These are phyloP conservation scores for Bicyclus anynana DNA, from an alignment of 1,140 invertebrate genomes.

Conservation along the genomic window DNA sequence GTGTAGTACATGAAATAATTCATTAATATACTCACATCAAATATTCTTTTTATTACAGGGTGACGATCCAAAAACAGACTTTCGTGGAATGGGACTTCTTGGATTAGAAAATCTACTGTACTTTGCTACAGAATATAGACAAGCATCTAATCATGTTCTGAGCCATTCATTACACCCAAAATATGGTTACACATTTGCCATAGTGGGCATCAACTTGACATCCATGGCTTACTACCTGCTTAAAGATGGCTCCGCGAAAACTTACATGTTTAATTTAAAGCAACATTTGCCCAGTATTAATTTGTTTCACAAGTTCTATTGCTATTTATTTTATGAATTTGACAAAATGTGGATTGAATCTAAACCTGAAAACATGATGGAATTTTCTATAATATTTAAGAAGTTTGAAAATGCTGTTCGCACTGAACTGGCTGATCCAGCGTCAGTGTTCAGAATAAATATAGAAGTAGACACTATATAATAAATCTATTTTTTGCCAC, in stretches of 20 bases:
- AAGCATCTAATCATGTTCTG: slow-evolving; percentile 88
- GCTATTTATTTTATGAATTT: slow-evolving; percentile 96
- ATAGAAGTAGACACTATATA: slow-evolving; percentile 82
- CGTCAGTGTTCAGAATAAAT: slow-evolving; percentile 85
- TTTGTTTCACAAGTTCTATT: slow-evolving; percentile 96
- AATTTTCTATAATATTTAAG: slow-evolving; percentile 91
- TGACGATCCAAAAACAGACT: slow-evolving; percentile 98
- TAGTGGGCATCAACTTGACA: slow-evolving; percentile 96
- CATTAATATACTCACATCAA: too few species aligned
- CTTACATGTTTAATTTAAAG: slow-evolving; percentile 94
- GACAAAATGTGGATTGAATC: slow-evolving; percentile 95
- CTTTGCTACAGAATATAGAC: slow-evolving; percentile 90
- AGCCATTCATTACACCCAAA: slow-evolving; percentile 93
- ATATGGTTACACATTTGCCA: slow-evolving; percentile 93
- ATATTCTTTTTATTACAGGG: slow-evolving; percentile 82
- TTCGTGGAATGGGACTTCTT: slow-evolving; percentile 97
- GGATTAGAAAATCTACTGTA: slow-evolving; percentile 95
- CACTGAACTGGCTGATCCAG: slow-evolving; percentile 80
- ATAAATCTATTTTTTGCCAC: slow-evolving; percentile 32
- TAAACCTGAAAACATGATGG: slow-evolving; percentile 95
- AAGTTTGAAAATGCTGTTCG: slow-evolving; percentile 89
- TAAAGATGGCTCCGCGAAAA: slow-evolving; percentile 89
- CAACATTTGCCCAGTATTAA: slow-evolving; percentile 83
- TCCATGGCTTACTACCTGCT: slow-evolving; percentile 91
- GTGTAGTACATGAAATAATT: too few species aligned